These are phyloP conservation scores for Acrobasis consociella DNA, from an alignment of 2,888 invertebrate genomes.

Conservation along the genomic window DNA sequence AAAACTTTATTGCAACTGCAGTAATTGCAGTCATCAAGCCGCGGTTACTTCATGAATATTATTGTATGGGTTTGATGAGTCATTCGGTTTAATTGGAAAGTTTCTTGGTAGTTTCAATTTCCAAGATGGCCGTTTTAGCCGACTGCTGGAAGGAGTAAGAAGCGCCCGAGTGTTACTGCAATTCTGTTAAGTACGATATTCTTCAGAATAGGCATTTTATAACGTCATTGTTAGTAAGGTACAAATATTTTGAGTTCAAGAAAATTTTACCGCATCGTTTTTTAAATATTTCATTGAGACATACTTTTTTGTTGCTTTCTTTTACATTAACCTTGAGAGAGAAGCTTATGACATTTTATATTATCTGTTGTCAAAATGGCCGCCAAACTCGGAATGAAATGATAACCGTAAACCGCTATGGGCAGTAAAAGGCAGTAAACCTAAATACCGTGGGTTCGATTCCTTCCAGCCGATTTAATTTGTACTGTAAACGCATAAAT, in stretches of 20 bases:
- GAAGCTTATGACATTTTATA: constrained; percentile 5
- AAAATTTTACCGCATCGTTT: no score
- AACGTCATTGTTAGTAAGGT: no score
- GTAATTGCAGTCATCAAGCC: constrained; percentile 13
- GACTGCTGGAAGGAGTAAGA: no score
- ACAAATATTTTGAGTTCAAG: no score
- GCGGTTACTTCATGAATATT: not conserved
- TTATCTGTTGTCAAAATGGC: constrained; percentile 14
- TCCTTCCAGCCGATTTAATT: constrained; percentile 42
- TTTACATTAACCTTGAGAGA: not conserved
- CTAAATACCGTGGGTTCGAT: constrained; percentile 45
- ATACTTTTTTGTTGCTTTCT: no score
- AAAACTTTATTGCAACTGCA: constrained; percentile 7
- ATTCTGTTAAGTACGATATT: no score
- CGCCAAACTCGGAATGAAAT: constrained; percentile 29
- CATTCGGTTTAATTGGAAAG: constrained; percentile 17
- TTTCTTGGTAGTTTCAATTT: constrained; percentile 4
- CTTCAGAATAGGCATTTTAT: no score
- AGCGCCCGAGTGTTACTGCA: no score
- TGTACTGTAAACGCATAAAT: constrained; percentile 41
- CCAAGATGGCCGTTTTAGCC: not conserved
- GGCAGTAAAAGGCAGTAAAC: constrained; percentile 41
- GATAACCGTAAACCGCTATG: constrained; percentile 44
- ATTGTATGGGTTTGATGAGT: constrained; percentile 11
- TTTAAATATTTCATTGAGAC: no score